Evolutionary conservation across 2,797 vertebrate species (phyloP), one percentile per base, ranked within the genome.

Genomic region (Chaunax sp.): DNA sequence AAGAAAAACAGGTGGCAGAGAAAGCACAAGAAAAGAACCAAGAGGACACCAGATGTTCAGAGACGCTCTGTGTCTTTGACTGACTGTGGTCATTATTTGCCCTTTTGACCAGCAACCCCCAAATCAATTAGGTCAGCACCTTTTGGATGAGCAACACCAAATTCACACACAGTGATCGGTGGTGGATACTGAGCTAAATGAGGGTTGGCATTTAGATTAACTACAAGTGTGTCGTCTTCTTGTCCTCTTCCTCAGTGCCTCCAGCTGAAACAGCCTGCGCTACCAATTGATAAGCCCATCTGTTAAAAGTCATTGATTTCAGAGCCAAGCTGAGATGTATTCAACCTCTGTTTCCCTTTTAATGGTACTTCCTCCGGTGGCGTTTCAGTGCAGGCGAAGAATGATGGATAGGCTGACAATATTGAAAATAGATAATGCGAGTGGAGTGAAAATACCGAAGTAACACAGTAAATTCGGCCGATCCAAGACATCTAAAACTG

Each of bases 341-440:
- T 88, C 88, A 89, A 88, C 86, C 85, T 91, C 82, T 81, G 82
- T 86, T 87, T 91, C 81, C 84, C 69, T 84, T 85, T 85, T 91
- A 89, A 89, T 84, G 80, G 85, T 12, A 52, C 82, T 84, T 88
- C 77, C 69, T 75, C 62, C 55, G 19, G 72, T 87, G 84, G 85
- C 84, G 88, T 84, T 87, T 90, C 73, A 64, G 80, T 33, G 3
- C 55, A 54, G 77, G 63, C 49, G 6, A 80, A 52, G 73, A 85
- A 71, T 75, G 82, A 87, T 74, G 79, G 87, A 80, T 79, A 74
- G 85, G 52, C 28, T 19, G 71, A 76, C 51, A 28, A 62, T 80
- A 90, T 78, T 2, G 79, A 78, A 86, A 89, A 90, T 76, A 87
- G 80, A 88, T 87, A 72, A 72, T 19, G 64, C 60, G 70, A 83